Base-by-base conservation (phyloP, 2,797 vertebrate genomes). In the Microchirus variegatus region DNA sequence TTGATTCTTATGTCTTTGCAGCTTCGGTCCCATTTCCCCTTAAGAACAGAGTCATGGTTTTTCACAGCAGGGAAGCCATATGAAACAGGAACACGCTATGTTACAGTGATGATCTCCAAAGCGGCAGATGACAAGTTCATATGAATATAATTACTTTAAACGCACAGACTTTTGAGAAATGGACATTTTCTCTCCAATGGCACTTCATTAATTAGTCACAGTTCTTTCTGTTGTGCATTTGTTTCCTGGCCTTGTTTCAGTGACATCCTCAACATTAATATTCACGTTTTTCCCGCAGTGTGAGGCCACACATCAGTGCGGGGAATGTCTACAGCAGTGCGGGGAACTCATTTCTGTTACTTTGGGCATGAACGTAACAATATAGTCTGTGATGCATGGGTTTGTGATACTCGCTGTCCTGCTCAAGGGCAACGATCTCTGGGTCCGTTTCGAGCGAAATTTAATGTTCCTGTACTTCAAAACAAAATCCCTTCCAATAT, bases 131-230 rank as follows among this genome's bases (percentile, higher is more conserved):
- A 87, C 75, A 87, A 80, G 78, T 88, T 90, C 54, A 88, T 86
- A 85, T 79, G 71, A 84, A 83, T 83, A 68, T 81, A 85, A 90
- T 90, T 85, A 87, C 74, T 79, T 83, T 74, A 56, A 71, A 62
- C 53, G 75, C 38, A 68, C 38, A 68, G 54, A 38, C 44, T 40
- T 68, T 70, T 66, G 58, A 83, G 49, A 72, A 86, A 75, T 19
- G 77, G 77, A 66, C 71, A 82, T 87, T 87, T 22, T 77, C 69
- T 82, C 77, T 22, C 84, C 51, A 64, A 63, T 79, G 76, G 67
- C 81, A 83, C 67, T 75, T 68, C 74, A 84, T 81, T 61, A 87
- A 82, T 84, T 68, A 67, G 71, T 73, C 47, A 59, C 22, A 59
- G 53, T 41, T 59, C 40, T 78, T 69, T 69, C 48, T 52, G 37